Evolutionary conservation across 53 echinoderm and acorn worm genomes (phyloP), one percentile per base, ranked within the genome.

Genomic region (Echinarachnius parma): DNA sequence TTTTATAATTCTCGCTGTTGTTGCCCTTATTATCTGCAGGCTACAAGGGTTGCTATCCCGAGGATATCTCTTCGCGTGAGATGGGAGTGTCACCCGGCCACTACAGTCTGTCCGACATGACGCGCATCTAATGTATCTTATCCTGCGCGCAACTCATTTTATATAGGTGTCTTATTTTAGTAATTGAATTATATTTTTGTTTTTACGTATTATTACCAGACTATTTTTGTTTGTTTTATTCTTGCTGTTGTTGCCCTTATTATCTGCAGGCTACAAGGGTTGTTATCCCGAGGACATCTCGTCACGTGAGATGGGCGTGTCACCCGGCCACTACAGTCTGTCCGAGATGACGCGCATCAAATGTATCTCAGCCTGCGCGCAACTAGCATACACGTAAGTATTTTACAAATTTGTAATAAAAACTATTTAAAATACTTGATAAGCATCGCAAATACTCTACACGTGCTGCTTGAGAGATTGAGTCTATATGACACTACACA

Each of bases 31-130:
- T n/a, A n/a, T n/a, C n/a, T n/a, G 5, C 71, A 91, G 91, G 76
- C 2, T 91, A 82, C 69, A 75, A 86, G 62, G 91, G 91, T 2
- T 91, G 91, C 39, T 91, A 74, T 57, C 79, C 78, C 14, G 91
- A 91, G 39, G 72, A 82, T 36, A 66, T 61, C 21, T 71, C 82
- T 1, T 55, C 48, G 11, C 78, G 91, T 31, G 91, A 91, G 46
- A 70, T 91, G 65, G 34, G 65, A 13, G 68, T 83, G 1, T 83
- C 82, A 16, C 36, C 78, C 4, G 91, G 86, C 8, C 66, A 78
- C 13, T 86, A 52, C 36, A 60, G 76, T 28, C 50, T 62, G 16
- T 15, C 58, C 13, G 58, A 76, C 24, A 83, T 91, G 86, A 78
- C 86, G n/a, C 61, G 77, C 0, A 72, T 64, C 19, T n/a, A 50